phyloP scores from a whole-genome alignment of 2,797 vertebrate genomes.

The Fistularia commersonii region DNA sequence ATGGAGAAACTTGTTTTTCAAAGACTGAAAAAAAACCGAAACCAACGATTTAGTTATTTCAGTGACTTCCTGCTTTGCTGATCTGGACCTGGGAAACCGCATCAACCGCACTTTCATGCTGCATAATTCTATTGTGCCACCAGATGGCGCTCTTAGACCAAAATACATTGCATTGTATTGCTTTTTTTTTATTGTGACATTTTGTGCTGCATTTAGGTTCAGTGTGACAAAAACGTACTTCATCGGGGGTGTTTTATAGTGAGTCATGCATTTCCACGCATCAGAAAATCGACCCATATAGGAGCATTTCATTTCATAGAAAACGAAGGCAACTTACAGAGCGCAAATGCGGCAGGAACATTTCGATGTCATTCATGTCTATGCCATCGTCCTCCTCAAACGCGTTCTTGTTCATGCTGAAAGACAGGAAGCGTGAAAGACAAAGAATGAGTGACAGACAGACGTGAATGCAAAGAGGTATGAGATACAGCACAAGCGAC shows the following conservation, averaged over 20 bases:
- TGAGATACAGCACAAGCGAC: neutral
- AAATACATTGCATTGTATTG: neutral
- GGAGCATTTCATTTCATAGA: neutral
- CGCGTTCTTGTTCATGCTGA: constrained; percentile 87
- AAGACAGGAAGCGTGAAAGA: neutral
- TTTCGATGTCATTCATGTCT: constrained; percentile 93
- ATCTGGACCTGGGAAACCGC: neutral
- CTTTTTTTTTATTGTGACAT: neutral
- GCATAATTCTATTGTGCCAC: constrained; percentile 19
- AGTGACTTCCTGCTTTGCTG: neutral
- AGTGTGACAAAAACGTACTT: neutral
- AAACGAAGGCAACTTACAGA: constrained; percentile 77
- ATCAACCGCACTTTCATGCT: neutral
- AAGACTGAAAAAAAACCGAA: too few relatives aligned
- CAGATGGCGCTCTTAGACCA: constrained; percentile 37
- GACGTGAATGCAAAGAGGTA: too few relatives aligned
- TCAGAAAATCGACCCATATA: neutral
- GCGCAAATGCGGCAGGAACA: constrained; percentile 86
- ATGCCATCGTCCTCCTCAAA: constrained; percentile 88
- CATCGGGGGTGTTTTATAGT: neutral
- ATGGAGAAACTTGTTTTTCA: too few relatives aligned
- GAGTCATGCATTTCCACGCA: neutral
- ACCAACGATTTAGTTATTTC: neutral
- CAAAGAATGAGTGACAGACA: neutral
- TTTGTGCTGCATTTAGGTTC: neutral